Evolutionary conservation across 2,797 vertebrate genomes (phyloP), one percentile per base, ranked within the genome.

Genomic region (Lycodopsis pacificus): DNA sequence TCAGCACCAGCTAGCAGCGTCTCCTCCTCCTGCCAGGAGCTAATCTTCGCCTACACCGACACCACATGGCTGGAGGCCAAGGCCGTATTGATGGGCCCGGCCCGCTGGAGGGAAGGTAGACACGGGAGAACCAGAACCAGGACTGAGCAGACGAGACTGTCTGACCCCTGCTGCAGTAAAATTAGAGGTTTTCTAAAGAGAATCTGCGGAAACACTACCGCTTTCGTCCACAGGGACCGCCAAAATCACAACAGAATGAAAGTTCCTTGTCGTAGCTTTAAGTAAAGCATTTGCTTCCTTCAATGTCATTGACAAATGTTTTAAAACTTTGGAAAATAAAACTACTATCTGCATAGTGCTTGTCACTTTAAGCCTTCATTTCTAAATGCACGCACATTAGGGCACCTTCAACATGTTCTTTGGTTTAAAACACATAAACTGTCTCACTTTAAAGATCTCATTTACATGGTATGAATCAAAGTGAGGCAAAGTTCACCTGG

Each of bases 401-500:
- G 49, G n/a, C 49, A 38, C 40, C 48, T 71, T 25, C 32, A 62
- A 32, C 49, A 70, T 62, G n/a, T 36, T 76, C 34, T 61, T 51
- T 25, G 7, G n/a, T 76, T 78, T 34, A 44, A 66, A 71, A 71
- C 7, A 71, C 7, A 64, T 79, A 73, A 56, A 73, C 61, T 30
- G 27, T 15, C 71, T 40, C 17, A 72, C 65, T 57, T 30, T 19
- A 51, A 44, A 67, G 32, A 71, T 77, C 20, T 65, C 5, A 40
- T 54, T 69, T 58, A 32, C 20, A 11, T 32, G 17, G 40, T 48
- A n/a, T 42, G 20, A 59, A 71, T 64, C 14, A 44, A 79, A 63
- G 59, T 65, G 44, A 80, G n/a, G 34, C 27, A 51, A 73, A 67
- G 70, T 73, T 84, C 74, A 82, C 65, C 48, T 71, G 66, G 34